phyloP scores from a whole-genome alignment of 2,797 vertebrate genomes.

The Silurus lanzhouensis region DNA sequence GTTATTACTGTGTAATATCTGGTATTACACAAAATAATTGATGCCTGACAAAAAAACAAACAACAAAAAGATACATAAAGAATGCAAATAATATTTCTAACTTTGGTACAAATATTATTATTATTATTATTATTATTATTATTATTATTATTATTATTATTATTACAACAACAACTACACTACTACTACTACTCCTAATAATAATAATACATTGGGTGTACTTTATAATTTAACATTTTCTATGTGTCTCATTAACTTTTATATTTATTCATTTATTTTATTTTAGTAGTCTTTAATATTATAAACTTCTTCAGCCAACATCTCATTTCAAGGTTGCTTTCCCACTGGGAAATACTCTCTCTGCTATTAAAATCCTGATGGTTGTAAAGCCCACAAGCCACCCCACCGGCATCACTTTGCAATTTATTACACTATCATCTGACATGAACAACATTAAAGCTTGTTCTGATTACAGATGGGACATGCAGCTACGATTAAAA shows the following conservation, averaged over 20 bases:
- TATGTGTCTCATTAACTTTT: neutral
- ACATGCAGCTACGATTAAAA: constrained; percentile 17
- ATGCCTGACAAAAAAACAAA: neutral
- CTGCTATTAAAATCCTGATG: constrained; percentile 49
- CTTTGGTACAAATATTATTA: too few species aligned
- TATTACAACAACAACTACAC: too few species aligned
- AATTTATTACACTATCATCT: constrained; percentile 40
- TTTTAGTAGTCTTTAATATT: constrained; percentile 69
- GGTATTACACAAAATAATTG: neutral
- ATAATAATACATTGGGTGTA: neutral
- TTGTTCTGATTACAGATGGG: constrained; percentile 25
- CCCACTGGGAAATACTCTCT: constrained; percentile 25
- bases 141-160: too few species aligned
- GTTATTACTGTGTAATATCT: neutral
- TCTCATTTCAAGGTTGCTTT: constrained; percentile 41
- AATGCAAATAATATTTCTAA: too few species aligned
- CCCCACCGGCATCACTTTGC: constrained; percentile 27
- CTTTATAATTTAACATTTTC: constrained; percentile 46
- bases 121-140: too few species aligned
- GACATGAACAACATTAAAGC: constrained; percentile 30
- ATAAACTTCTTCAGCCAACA: constrained; percentile 75
- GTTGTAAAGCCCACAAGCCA: constrained; percentile 34
- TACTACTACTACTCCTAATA: too few species aligned
- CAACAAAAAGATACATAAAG: too few species aligned
- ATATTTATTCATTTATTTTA: too few species aligned